Evolutionary conservation across 2,113 vertebrate genomes (phyloP), one percentile per base, ranked within the genome.

Genomic region (Poecilia latipinna): DNA sequence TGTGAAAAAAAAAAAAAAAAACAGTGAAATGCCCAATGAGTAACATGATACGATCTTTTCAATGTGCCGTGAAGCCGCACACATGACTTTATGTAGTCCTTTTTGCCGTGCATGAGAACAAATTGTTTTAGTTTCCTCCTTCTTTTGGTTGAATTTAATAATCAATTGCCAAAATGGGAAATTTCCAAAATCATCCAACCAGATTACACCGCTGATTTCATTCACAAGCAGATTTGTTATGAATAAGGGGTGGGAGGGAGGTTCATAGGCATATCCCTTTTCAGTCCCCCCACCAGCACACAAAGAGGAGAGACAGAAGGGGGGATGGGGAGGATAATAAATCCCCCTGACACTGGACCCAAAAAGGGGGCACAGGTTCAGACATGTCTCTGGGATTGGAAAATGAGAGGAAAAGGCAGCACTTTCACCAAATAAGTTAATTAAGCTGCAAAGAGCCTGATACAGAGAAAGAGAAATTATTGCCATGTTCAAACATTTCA

Each of bases 301-400:
- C 78, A 86, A 78, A 91, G 82, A 76, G 69, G 66, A 73, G 28
- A 74, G 65, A 74, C 44, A 83, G 75, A 72, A 39, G 31, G 71
- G 78, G 61, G 61, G 79, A 65, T 22, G 19, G 67, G 72, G 65
- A 61, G 13, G 37, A 61, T 71, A 42, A 66, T 87, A 82, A 87
- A 88, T 79, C 86, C 24, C 85, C 71, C 81, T 31, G 83, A 85
- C 79, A 84, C 68, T 68, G 61, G 69, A 83, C 48, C 72, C 70
- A 42, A 32, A 71, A 74, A 37, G 63, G 65, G 75, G 72, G 29
- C 2, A 89, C 84, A 72, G 54, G 89, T 89, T 78, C 17, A 75
- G 77, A 83, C 88, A 79, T 76, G 90, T 77, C 71, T 72, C 61
- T 44, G 51, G 77, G 8, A 48, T 24, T 76, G 70, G 54, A 44